Conservation (phyloP, 2,797 vertebrate species). For the Coregonus suidteri region DNA sequence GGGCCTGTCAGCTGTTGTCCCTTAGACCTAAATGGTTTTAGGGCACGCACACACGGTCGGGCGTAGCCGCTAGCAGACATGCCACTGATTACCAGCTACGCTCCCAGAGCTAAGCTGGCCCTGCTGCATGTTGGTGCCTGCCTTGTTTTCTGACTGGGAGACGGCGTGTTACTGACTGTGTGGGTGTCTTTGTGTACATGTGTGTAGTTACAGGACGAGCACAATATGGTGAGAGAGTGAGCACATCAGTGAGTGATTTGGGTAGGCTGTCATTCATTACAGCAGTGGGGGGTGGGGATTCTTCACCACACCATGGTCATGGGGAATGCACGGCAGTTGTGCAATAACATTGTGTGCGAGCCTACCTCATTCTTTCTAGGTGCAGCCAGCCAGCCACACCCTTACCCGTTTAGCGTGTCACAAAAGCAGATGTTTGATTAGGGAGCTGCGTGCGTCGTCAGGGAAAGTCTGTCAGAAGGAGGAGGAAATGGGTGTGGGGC, state of each 20-base stretch:
- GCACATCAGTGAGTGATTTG: background rate
- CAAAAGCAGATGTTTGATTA: constrained; percentile 3
- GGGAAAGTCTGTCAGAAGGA: background rate
- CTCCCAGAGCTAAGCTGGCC: background rate
- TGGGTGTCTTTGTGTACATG: background rate
- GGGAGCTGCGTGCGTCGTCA: background rate
- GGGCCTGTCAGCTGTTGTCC: background rate
- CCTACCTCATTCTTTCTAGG: background rate
- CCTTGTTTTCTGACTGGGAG: background rate
- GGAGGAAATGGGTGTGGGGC: background rate
- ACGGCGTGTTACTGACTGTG: background rate
- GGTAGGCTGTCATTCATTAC: background rate
- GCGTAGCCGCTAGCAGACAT: background rate
- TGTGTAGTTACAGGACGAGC: background rate
- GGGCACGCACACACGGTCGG: background rate
- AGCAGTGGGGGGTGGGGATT: background rate
- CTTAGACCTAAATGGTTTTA: background rate
- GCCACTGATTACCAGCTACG: too few species aligned
- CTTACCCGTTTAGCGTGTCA: constrained; percentile 5
- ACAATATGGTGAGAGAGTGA: too few species aligned
- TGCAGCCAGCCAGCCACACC: constrained; percentile 10
- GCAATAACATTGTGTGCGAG: background rate
- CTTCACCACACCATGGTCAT: background rate
- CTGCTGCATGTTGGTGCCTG: background rate
- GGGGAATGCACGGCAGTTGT: background rate